Evolutionary conservation across 92 coral and sea anemone genomes (phyloP).

Genomic region (Palythoa caribaeorum): DNA sequence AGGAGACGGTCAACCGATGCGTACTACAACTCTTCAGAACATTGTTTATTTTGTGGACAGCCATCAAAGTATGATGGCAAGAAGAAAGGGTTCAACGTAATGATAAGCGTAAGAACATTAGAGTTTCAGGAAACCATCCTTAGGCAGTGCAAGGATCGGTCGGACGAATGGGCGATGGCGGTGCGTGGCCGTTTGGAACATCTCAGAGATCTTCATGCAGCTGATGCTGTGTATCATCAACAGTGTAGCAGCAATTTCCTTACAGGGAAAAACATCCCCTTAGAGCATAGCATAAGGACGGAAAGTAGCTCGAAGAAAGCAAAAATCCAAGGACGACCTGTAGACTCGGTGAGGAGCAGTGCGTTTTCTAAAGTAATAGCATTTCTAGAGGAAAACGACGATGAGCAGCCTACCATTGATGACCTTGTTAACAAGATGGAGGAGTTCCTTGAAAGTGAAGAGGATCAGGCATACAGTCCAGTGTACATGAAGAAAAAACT

Average conservation of each 20-base stretch:
- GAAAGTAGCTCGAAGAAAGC: background rate
- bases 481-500: constrained; percentile 64
- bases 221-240: constrained; percentile 59
- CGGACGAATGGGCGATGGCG: background rate
- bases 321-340: constrained; percentile 51
- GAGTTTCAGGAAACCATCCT: constrained; percentile 38
- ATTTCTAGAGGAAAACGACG: constrained; percentile 63
- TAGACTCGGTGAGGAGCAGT: constrained; percentile 42
- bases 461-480: constrained; percentile 49
- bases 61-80: constrained; percentile 40
- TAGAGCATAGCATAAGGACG: background rate
- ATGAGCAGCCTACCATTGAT: constrained; percentile 16
- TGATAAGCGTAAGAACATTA: constrained; percentile 36
- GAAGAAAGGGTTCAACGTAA: constrained; percentile 37
- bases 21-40: constrained; percentile 24
- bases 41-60: constrained; percentile 56
- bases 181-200: constrained; percentile 42
- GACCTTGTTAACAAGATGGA: background rate
- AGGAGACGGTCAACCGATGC: constrained; percentile 32
- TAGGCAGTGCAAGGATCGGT: background rate
- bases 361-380: constrained; percentile 59
- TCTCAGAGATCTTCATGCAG: constrained; percentile 54
- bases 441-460: constrained; percentile 45
- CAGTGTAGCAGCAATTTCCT: constrained; percentile 51
- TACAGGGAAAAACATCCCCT: constrained; percentile 51